phyloP scores from a whole-genome alignment of 2,888 invertebrate species.

The Tetrapedia diversipes region DNA sequence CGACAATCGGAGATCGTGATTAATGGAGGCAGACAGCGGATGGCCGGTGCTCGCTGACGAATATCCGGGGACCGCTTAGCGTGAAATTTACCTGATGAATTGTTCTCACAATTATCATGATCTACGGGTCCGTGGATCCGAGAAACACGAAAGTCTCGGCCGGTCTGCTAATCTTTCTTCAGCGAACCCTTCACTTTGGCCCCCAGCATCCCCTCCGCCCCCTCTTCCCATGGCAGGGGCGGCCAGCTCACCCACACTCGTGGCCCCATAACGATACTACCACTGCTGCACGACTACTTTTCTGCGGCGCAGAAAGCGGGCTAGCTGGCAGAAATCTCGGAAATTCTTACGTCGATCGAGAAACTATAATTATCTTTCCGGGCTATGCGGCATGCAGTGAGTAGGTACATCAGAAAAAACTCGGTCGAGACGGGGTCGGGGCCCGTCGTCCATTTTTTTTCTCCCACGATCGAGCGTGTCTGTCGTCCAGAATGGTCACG shows the following conservation, averaged over 20 bases:
- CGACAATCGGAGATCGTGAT: slow-evolving; percentile 69
- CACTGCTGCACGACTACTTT: no score
- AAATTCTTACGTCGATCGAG: slow-evolving; percentile 73
- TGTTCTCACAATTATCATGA: slow-evolving; percentile 83
- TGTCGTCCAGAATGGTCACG: slow-evolving; percentile 47
- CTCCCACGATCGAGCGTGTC: slow-evolving; percentile 51
- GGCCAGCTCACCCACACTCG: slow-evolving; percentile 60
- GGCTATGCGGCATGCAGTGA: slow-evolving; percentile 74
- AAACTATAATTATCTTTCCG: slow-evolving; percentile 78
- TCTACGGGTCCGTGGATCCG: slow-evolving; percentile 80
- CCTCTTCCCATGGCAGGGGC: not conserved
- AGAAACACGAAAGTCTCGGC: slow-evolving; percentile 80
- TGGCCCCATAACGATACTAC: slow-evolving; percentile 54
- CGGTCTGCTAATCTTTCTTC: slow-evolving; percentile 78
- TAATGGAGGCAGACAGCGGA: slow-evolving; percentile 66
- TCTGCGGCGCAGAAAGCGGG: slow-evolving; percentile 45
- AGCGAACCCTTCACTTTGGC: slow-evolving; percentile 77
- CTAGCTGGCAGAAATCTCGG: slow-evolving; percentile 70
- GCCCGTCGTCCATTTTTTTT: slow-evolving; percentile 29
- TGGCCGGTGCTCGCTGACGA: slow-evolving; percentile 58
- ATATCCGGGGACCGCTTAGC: slow-evolving; percentile 72
- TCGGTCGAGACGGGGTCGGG: slow-evolving; percentile 13
- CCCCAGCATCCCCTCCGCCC: slow-evolving; percentile 42
- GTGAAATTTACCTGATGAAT: slow-evolving; percentile 80
- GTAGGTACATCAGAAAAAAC: slow-evolving; percentile 52